A percentile compares a stretch with the other conserved stretches of the same genome.
These are phyloP conservation scores for Ganaspis brasiliensis DNA, from an alignment of 2,888 invertebrate species.

Conservation along the genomic window DNA sequence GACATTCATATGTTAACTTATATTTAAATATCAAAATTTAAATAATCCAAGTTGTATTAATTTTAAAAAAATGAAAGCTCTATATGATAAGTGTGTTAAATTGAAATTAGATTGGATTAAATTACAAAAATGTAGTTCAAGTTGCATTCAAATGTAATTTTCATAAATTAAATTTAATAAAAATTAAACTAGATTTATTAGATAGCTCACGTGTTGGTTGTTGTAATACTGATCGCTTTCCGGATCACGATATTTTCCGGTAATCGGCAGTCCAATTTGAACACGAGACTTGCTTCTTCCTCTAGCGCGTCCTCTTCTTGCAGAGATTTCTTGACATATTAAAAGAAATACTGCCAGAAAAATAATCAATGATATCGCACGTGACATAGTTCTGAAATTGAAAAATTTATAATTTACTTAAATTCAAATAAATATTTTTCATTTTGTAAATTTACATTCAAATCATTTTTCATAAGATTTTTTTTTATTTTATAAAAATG, in stretches of 20 bases:
- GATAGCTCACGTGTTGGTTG: slow-evolving; percentile 88
- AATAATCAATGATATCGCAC: slow-evolving; percentile 63
- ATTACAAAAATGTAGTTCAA: too few species aligned
- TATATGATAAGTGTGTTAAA: too few species aligned
- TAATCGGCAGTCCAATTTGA: slow-evolving; percentile 93
- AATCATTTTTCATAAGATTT: too few species aligned
- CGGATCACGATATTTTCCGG: slow-evolving; percentile 93
- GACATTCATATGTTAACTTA: too few species aligned
- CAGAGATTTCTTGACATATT: slow-evolving; percentile 77
- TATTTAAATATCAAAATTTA: too few species aligned
- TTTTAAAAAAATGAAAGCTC: too few species aligned
- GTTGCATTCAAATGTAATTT: too few species aligned
- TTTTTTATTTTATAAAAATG: too few species aligned
- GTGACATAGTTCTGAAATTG: slow-evolving; percentile 66
- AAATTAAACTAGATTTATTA: neutral
- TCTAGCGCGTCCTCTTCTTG: slow-evolving; percentile 87
- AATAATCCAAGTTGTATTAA: too few species aligned
- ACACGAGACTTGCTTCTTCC: slow-evolving; percentile 90
- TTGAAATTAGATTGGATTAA: too few species aligned
- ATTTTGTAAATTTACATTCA: too few species aligned
- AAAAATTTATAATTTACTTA: neutral
- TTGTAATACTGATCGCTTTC: slow-evolving; percentile 96
- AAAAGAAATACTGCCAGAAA: slow-evolving; percentile 76
- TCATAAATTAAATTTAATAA: neutral
- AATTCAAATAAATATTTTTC: too few species aligned